These are phyloP conservation scores for Delphinus delphis DNA, from an alignment of 2,113 vertebrate species.

Conservation along the genomic window DNA sequence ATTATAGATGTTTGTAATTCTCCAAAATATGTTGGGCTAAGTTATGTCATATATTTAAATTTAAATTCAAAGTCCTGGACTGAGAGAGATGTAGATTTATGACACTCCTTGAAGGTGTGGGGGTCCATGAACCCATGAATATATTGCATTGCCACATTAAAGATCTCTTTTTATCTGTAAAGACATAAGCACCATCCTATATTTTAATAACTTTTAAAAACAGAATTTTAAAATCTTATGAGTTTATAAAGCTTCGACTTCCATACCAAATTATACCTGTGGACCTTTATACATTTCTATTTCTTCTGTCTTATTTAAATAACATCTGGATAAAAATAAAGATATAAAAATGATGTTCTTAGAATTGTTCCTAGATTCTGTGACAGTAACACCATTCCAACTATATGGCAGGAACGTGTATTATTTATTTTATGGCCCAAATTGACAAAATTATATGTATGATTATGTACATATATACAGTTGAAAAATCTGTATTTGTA, in stretches of 20 bases:
- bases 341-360: conserved; percentile 3
- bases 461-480: neutral
- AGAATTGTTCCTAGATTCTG: neutral
- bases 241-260: conserved; percentile 55
- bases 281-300: neutral
- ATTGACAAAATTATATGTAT: neutral
- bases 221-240: conserved; percentile 22
- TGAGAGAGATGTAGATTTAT: conserved; percentile 51
- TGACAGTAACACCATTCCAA: neutral
- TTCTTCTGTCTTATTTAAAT: neutral
- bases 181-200: conserved; percentile 29
- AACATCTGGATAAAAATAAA: neutral
- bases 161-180: conserved; percentile 53
- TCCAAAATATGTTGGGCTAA: neutral
- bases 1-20: conserved; percentile 50
- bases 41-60: conserved; percentile 35
- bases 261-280: conserved; percentile 16
- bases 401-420: neutral
- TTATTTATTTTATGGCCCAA: neutral
- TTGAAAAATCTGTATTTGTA: conserved; percentile 18
- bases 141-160: conserved; percentile 63
- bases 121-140: conserved; percentile 66
- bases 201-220: conserved; percentile 72
- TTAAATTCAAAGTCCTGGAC: conserved; percentile 58
- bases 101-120: conserved; percentile 61